Conservation (phyloP, 2,113 vertebrate species). For the Trematocara nigrifrons region DNA sequence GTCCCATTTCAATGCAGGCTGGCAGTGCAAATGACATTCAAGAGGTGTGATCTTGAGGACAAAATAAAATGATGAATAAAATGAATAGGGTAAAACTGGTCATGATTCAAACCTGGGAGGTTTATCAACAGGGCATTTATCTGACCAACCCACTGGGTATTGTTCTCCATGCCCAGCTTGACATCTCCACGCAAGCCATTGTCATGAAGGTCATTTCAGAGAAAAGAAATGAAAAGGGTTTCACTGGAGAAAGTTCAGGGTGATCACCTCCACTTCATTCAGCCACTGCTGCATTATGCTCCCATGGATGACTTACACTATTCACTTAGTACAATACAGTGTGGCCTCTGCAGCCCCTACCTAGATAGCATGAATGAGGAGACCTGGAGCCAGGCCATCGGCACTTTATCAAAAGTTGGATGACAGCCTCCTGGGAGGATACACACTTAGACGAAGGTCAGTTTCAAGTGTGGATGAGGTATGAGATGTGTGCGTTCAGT, state of each 20-base stretch:
- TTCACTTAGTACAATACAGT: conserved; percentile 36
- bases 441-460: conserved; percentile 14
- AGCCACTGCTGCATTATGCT: conserved; percentile 29
- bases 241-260: conserved; percentile 51
- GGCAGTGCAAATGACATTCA: not conserved
- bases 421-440: conserved; percentile 8
- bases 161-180: conserved; percentile 37
- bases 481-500: not conserved
- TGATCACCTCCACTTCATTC: conserved; percentile 37
- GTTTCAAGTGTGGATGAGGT: not conserved
- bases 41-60: not conserved
- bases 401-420: conserved; percentile 23
- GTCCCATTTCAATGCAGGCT: not conserved
- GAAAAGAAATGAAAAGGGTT: conserved; percentile 39
- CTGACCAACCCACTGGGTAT: conserved; percentile 9
- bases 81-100: not conserved
- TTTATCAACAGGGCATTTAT: conserved; percentile 36
- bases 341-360: conserved; percentile 21
- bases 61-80: not conserved
- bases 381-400: conserved; percentile 19
- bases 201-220: conserved; percentile 51
- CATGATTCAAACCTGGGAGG: not conserved
- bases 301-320: conserved; percentile 18
- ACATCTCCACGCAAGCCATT: conserved; percentile 26
- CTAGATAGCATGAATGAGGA: conserved; percentile 20